These are phyloP conservation scores for Astreopora myriophthalma DNA, from an alignment of 64 coral and sea anemone genomes.

Conservation along the genomic window DNA sequence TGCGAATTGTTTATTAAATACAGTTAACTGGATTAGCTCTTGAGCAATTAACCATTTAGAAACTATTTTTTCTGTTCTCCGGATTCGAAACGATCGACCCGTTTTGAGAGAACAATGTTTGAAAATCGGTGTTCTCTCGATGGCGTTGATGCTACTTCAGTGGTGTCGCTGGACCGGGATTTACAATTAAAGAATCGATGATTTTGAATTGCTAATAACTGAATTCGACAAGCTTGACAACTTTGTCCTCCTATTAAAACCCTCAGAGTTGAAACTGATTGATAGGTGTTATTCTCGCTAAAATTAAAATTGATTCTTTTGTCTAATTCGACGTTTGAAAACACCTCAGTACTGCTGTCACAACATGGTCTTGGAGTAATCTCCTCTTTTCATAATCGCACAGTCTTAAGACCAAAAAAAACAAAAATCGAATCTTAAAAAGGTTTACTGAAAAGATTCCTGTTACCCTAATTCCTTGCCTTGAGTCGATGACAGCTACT, in stretches of 20 bases:
- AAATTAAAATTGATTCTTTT: conserved; percentile 55
- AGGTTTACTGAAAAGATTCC: conserved; percentile 48
- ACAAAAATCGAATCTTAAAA: conserved; percentile 26
- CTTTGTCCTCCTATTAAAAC: conserved; percentile 27
- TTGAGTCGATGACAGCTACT: conserved; percentile 37
- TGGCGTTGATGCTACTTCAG: neutral
- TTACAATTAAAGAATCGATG: conserved; percentile 30
- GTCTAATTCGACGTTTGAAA: conserved; percentile 31
- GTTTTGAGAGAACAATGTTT: neutral
- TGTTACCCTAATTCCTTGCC: neutral
- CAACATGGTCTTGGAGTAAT: conserved; percentile 8
- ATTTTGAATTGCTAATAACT: conserved; percentile 64
- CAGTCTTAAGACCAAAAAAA: conserved; percentile 7
- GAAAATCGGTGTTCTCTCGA: neutral
- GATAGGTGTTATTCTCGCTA: conserved; percentile 22
- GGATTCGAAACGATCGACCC: neutral
- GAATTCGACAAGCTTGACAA: conserved; percentile 30
- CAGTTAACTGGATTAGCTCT: conserved; percentile 59
- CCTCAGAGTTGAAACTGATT: conserved; percentile 39
- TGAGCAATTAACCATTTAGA: conserved; percentile 60
- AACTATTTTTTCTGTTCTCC: conserved; percentile 1
- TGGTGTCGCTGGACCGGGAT: neutral
- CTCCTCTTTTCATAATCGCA: neutral
- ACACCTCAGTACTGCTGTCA: conserved; percentile 27
- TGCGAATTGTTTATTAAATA: conserved; percentile 58